Conservation (phyloP, 2,113 vertebrate genomes). For the Peromyscus maniculatus region DNA sequence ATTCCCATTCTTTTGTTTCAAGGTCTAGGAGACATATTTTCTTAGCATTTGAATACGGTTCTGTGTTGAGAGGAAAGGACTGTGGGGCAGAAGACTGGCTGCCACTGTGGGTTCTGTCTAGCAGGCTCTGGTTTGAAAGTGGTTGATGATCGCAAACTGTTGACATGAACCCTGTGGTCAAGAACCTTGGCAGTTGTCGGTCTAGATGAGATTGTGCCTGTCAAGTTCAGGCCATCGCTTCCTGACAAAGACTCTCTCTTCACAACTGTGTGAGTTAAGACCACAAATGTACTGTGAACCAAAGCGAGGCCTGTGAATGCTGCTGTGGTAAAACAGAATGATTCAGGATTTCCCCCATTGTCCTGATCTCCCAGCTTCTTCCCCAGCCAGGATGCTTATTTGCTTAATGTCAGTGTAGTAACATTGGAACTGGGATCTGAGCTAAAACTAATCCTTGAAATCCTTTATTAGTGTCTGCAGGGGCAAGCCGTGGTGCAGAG, state of each 20-base stretch:
- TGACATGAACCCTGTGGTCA: slow-evolving; percentile 53
- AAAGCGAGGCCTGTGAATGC: rapidly evolving
- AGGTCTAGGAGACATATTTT: slow-evolving; percentile 51
- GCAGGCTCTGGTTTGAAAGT: background rate
- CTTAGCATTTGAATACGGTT: slow-evolving; percentile 74
- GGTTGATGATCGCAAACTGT: background rate
- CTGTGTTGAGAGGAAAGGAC: slow-evolving; percentile 5
- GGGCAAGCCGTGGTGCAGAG: background rate
- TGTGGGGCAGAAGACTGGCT: background rate
- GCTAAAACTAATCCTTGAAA: slow-evolving; percentile 63
- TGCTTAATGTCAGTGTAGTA: background rate
- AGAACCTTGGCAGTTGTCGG: slow-evolving; percentile 31
- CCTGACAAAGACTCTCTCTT: slow-evolving; percentile 26
- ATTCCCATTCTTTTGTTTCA: slow-evolving; percentile 50
- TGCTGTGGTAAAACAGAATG: background rate
- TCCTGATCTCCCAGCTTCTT: background rate
- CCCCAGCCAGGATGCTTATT: background rate
- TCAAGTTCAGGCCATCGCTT: slow-evolving; percentile 38
- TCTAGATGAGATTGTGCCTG: slow-evolving; percentile 47
- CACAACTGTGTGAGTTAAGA: background rate
- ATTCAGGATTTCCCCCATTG: background rate
- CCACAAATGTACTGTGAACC: background rate
- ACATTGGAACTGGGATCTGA: background rate
- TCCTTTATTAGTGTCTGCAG: background rate
- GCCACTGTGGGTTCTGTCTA: background rate